Base-by-base conservation (phyloP, 2,113 vertebrate species). In the Menura novaehollandiae region DNA sequence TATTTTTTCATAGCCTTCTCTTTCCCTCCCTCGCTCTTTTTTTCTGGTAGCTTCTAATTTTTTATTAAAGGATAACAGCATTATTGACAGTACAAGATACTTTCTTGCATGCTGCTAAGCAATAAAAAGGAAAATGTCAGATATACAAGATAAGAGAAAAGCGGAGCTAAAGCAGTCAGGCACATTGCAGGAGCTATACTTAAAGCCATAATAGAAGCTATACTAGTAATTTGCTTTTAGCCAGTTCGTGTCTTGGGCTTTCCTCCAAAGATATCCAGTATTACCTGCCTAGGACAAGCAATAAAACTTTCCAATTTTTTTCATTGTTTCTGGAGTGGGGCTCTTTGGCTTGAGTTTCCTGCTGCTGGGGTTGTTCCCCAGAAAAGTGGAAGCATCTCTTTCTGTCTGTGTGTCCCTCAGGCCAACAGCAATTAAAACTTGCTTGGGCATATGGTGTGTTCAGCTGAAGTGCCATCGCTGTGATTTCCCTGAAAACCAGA, bases 41-140 rank as follows among this genome's bases (percentile, higher is more conserved):
- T 86, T 89, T 80, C 59, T 37, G 20, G 63, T 91, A 88, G 69
- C 46, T 91, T 94, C 84, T 96, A 76, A 93, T 92, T 95, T 96
- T 96, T 97, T 96, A 91, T 95, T 91, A 72, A 92, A 81, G 84
- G 66, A 51, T 91, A 95, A 91, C 64, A 82, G 43, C 67, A 55
- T 74, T 96, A 96, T 94, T 88, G 94, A 95, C 90, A 88, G 84
- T 46, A 58, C n/a, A 44, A 93, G 90, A 92, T 85, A 90, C 55
- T 52, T 90, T 77, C 90, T 91, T 85, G 69, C 67, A 68, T 74
- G 14, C 51, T 3, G 23, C 66, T 93, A 76, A 88, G 46, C 53
- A 90, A 87, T 92, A 84, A 95, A 95, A 93, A 92, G 64, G 74
- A 68, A 87, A 64, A 58, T 46, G 52, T 86, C 60, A 89, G 63